These are phyloP conservation scores for Irena cyanogastra DNA, from an alignment of 2,113 vertebrate genomes.

Conservation along the genomic window DNA sequence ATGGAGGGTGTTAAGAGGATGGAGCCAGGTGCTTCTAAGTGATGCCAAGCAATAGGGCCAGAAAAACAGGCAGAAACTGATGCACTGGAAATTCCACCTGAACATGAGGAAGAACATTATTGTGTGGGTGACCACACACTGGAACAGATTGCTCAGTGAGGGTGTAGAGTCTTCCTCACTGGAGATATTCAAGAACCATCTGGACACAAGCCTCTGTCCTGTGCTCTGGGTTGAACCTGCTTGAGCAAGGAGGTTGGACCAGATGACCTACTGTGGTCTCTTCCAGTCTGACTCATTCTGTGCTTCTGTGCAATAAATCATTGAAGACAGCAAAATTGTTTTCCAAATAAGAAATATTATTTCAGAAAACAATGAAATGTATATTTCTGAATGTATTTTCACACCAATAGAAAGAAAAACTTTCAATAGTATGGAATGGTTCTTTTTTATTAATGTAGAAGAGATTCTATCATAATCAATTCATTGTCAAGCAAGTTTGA, in stretches of 20 bases:
- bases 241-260: not conserved
- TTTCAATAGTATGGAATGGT: not conserved
- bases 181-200: not conserved
- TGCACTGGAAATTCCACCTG: not conserved
- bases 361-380: not conserved
- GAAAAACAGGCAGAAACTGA: not conserved
- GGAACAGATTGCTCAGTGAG: not conserved
- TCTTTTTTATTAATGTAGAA: not conserved
- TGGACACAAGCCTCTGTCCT: not conserved
- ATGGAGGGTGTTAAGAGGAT: not conserved
- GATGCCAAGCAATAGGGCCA: not conserved
- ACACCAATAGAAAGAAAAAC: not conserved
- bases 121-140: rapidly evolving
- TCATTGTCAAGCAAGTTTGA: not conserved
- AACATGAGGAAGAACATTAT: not conserved
- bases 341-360: not conserved
- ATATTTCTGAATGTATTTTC: not conserved
- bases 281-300: not conserved
- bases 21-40: not conserved
- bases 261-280: not conserved
- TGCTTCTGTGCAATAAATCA: not conserved
- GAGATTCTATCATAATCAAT: not conserved
- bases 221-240: not conserved
- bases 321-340: not conserved
- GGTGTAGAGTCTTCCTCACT: not conserved